Conservation (phyloP, 2,888 invertebrate genomes). For the Chelonus formosanus region DNA sequence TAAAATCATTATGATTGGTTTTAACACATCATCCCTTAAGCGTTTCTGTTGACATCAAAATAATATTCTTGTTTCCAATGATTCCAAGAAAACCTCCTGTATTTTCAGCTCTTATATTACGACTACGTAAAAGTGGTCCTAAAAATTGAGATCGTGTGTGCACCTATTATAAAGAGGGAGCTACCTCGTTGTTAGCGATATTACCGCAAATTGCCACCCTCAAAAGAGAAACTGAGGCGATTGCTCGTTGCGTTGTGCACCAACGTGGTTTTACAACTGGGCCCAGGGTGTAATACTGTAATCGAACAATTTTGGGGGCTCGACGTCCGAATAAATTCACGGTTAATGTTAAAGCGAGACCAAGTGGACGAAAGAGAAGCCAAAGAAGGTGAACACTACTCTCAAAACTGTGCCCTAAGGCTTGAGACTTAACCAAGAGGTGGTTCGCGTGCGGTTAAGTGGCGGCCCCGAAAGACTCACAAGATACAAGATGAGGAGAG, state of each 20-base stretch:
- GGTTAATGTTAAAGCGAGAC: slow-evolving; percentile 53
- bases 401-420: slow-evolving; percentile 19
- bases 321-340: slow-evolving; percentile 61
- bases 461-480: slow-evolving; percentile 43
- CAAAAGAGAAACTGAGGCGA: slow-evolving; percentile 56
- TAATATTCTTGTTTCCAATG: no score
- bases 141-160: slow-evolving; percentile 37
- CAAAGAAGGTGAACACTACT: slow-evolving; percentile 20
- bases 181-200: slow-evolving; percentile 63
- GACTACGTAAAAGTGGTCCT: slow-evolving; percentile 12
- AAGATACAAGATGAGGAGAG: slow-evolving; percentile 8
- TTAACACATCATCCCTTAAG: no score
- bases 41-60: no score
- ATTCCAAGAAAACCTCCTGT: no score
- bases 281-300: slow-evolving; percentile 58
- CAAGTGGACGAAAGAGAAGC: slow-evolving; percentile 33
- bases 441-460: slow-evolving; percentile 64
- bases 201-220: slow-evolving; percentile 66
- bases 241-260: slow-evolving; percentile 50
- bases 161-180: slow-evolving; percentile 37
- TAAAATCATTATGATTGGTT: no score
- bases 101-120: background rate
- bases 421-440: slow-evolving; percentile 19
- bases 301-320: slow-evolving; percentile 61
- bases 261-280: slow-evolving; percentile 44